phyloP scores from a whole-genome alignment of 2,113 vertebrate species.

The Triplophysa tibetana region DNA sequence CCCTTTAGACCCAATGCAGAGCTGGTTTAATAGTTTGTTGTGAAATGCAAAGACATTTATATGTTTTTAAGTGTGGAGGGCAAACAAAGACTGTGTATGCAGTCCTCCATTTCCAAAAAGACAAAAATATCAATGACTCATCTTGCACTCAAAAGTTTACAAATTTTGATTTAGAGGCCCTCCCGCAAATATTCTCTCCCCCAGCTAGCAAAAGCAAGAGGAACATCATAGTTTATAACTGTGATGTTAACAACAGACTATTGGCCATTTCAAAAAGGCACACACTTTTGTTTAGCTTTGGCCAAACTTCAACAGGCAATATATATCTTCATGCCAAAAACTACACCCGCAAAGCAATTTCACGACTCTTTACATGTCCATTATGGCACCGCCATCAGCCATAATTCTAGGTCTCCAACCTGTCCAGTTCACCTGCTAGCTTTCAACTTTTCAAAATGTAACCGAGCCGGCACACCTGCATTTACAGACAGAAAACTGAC shows the following conservation, averaged over 20 bases:
- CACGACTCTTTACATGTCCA: not conserved
- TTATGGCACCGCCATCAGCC: constrained; percentile 16
- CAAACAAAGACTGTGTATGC: not conserved
- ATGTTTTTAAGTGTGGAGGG: not conserved
- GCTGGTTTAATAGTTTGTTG: too few species aligned
- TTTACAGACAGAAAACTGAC: constrained; percentile 31
- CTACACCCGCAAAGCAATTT: not conserved
- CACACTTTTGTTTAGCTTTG: not conserved
- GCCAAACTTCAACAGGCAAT: not conserved
- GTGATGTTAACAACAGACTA: not conserved
- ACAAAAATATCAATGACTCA: not conserved
- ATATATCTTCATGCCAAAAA: not conserved
- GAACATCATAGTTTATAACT: not conserved
- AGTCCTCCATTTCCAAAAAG: too few species aligned
- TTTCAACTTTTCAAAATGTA: not conserved
- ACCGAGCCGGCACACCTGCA: constrained; percentile 20
- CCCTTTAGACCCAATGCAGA: too few species aligned
- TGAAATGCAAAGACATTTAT: too few species aligned
- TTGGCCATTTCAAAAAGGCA: not conserved
- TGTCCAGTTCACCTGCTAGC: constrained; percentile 23
- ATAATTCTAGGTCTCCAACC: constrained; percentile 34
- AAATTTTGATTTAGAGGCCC: too few species aligned
- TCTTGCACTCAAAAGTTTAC: not conserved
- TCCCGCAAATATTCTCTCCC: not conserved
- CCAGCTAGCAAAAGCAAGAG: not conserved